Base-by-base conservation (phyloP, 2,888 invertebrate species). In the Furcula furcula region DNA sequence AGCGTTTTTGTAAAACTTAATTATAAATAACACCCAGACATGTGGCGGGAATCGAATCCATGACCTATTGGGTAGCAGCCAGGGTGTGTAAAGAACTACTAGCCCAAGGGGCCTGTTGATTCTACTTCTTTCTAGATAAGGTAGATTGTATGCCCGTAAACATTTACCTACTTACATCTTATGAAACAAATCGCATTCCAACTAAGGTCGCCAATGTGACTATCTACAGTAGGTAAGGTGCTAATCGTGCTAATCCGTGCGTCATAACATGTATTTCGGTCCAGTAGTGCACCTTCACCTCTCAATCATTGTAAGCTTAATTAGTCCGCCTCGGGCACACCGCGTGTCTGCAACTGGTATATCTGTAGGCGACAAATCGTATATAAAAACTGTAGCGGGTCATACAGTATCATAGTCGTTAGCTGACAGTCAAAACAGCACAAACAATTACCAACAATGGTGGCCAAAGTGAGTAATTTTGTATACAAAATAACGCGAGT, bases 261-360 rank as follows among this genome's bases (percentile, higher is more conserved):
- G 18, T 28, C 18, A 7, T 18, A 28, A 18, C 28, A 7, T 28
- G n/a, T 26, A 28, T 11, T 28, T 28, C 28, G 28, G 22, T 14
- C 14, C 14, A 14, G n/a, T 5, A 13, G 26, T 26, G 14, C 14
- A 14, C 54, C 56, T 54, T 54, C 39, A 52, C 29, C 45, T 46
- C 40, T 48, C 36, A 46, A 33, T 38, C 30, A 49, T 32, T 32
- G 36, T 36, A 14, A 32, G 7, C 9, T 28, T 18, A 28, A 28
- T 28, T 28, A 28, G 28, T 4, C 18, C 18, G 26, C 26, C 14
- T 7, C 28, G 11, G 28, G 28, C 16, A 18, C 11, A 13, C 10
- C 11, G 28, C 28, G 18, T 28, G 18, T 28, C 28, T 28, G 16
- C 28, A 14, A 28, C 28, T 11, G 11, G 28, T 18, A 6, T 28